Evolutionary conservation across 2,113 vertebrate species (phyloP).

Genomic region (Sinosuthora webbiana): DNA sequence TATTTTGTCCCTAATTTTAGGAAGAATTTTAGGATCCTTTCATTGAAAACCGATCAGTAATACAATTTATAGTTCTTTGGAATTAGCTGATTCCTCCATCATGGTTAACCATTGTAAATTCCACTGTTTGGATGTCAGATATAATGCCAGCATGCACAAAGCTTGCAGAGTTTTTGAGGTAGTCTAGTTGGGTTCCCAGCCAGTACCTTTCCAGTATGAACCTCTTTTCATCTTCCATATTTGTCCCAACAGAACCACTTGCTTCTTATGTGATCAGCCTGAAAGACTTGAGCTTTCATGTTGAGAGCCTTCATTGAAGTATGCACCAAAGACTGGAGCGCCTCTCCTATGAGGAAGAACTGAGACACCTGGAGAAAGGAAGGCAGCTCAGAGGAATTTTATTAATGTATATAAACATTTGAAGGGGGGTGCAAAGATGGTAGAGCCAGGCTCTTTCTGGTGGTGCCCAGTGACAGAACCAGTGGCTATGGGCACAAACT

Average conservation of each 20-base stretch:
- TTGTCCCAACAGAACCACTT: neutral
- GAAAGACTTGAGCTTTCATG: neutral
- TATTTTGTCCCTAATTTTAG: neutral
- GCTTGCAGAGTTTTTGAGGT: neutral
- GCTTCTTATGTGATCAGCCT: neutral
- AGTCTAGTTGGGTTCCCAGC: neutral
- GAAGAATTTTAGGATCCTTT: neutral
- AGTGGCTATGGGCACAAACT: neutral
- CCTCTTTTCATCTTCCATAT: neutral
- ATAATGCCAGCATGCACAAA: neutral
- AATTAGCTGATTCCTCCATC: neutral
- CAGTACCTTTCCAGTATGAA: neutral
- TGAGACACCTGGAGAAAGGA: neutral
- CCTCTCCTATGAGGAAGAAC: fast-evolving
- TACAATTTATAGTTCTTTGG: neutral
- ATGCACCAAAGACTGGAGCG: neutral
- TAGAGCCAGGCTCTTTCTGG: neutral
- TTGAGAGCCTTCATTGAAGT: neutral
- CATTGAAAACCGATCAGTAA: neutral
- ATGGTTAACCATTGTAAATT: neutral
- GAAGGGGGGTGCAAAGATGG: neutral
- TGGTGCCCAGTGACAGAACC: neutral
- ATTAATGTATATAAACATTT: neutral
- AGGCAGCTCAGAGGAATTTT: neutral
- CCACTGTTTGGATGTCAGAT: neutral